Conservation (phyloP, 2,888 invertebrate species). For the Cancer borealis region DNA sequence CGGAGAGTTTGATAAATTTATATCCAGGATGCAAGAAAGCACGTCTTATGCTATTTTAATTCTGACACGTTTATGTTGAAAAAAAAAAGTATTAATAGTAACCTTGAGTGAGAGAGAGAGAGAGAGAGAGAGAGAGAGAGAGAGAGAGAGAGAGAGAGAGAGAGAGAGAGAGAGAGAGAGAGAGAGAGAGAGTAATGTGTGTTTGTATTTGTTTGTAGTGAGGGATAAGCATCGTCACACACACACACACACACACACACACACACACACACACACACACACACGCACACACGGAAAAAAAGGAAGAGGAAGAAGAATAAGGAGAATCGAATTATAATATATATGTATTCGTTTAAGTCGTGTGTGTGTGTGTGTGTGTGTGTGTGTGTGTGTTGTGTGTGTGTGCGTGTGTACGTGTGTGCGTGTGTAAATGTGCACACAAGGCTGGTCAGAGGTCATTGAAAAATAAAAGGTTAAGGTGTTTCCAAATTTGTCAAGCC, state of each 20-base stretch:
- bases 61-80: slow-evolving; percentile 10
- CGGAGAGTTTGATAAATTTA: background rate
- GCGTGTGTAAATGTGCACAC: slow-evolving; percentile 17
- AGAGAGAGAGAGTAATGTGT: background rate
- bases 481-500: slow-evolving; percentile 23
- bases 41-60: background rate
- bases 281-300: background rate
- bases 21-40: slow-evolving; percentile 1
- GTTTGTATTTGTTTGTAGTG: too few species aligned
- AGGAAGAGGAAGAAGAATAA: background rate
- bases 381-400: slow-evolving; percentile 48
- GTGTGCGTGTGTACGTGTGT: slow-evolving; percentile 40
- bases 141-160: slow-evolving; percentile 41
- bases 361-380: slow-evolving; percentile 15
- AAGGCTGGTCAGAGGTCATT: background rate
- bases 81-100: background rate
- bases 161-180: slow-evolving; percentile 38
- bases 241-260: slow-evolving; percentile 44
- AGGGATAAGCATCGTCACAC: background rate
- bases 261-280: slow-evolving; percentile 14
- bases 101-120: slow-evolving; percentile 32
- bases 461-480: slow-evolving; percentile 6
- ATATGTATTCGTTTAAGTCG: background rate
- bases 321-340: background rate
- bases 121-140: slow-evolving; percentile 49